Evolutionary conservation across 2,888 invertebrate genomes (phyloP).

Genomic region (Agrochola macilenta): DNA sequence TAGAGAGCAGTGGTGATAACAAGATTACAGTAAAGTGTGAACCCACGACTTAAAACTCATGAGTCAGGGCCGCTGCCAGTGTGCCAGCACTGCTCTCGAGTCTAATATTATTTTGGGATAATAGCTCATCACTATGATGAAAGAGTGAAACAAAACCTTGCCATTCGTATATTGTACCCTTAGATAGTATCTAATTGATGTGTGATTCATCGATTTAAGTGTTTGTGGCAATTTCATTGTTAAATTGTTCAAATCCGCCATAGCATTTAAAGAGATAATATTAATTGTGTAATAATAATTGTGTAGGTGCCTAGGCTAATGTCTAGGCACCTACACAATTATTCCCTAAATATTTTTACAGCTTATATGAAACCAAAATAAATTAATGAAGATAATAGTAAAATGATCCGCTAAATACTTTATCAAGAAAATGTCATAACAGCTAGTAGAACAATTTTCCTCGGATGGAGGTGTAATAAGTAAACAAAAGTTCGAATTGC

Average conservation of each 20-base stretch:
- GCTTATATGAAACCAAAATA: constrained; percentile 31
- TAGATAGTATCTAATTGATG: background rate
- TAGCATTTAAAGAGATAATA: background rate
- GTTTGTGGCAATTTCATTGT: background rate
- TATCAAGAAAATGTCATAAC: constrained; percentile 41
- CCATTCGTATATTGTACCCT: background rate
- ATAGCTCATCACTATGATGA: constrained; percentile 1
- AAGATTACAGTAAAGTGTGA: background rate
- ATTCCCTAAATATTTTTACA: constrained; percentile 40
- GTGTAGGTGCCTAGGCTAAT: constrained; percentile 11
- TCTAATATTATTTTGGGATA: background rate
- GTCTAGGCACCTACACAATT: background rate
- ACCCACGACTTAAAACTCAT: background rate
- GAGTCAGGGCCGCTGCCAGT: background rate
- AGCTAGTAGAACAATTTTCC: constrained; percentile 23
- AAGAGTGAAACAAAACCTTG: background rate
- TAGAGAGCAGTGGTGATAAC: background rate
- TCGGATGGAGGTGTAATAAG: constrained; percentile 18
- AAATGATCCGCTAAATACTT: constrained; percentile 34
- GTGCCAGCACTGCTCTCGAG: no score
- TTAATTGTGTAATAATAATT: background rate
- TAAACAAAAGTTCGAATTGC: constrained; percentile 9
- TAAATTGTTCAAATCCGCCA: background rate
- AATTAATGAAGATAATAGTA: constrained; percentile 29
- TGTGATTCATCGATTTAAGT: background rate